Percentiles rank a stretch among this genome's conserved stretches.
phyloP scores from a whole-genome alignment of 1,140 invertebrate species.

The Papilio machaon region DNA sequence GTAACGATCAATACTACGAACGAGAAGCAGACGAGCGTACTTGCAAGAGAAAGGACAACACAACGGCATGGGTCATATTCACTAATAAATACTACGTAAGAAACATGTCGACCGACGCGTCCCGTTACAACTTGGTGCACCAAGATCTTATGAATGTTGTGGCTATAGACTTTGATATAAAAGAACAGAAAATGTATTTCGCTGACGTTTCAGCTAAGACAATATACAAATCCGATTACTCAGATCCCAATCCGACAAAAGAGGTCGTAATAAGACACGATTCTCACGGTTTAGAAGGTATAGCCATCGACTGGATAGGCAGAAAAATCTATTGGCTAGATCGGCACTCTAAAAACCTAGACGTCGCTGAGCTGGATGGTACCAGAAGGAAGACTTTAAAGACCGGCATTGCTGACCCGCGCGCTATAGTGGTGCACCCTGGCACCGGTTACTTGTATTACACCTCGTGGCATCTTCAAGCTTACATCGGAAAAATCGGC shows the following conservation, averaged over 20 bases:
- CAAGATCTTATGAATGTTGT: slow-evolving; percentile 98
- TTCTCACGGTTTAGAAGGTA: slow-evolving; percentile 97
- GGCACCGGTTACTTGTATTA: slow-evolving; percentile 97
- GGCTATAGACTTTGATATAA: slow-evolving; percentile 95
- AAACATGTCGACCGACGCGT: slow-evolving; percentile 96
- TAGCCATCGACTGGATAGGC: slow-evolving; percentile 98
- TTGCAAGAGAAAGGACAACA: slow-evolving; percentile 93
- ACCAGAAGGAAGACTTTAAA: slow-evolving; percentile 94
- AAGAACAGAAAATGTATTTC: slow-evolving; percentile 94
- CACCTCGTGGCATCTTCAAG: slow-evolving; percentile 97
- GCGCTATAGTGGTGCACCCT: slow-evolving; percentile 97
- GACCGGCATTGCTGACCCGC: slow-evolving; percentile 93
- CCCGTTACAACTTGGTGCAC: slow-evolving; percentile 93
- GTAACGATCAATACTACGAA: slow-evolving; percentile 96
- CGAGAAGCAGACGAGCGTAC: slow-evolving; percentile 92
- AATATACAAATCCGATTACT: slow-evolving; percentile 89
- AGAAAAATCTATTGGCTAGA: slow-evolving; percentile 99
- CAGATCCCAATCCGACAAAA: slow-evolving; percentile 79
- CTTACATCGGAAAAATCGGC: slow-evolving; percentile 98
- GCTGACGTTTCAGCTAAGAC: slow-evolving; percentile 97
- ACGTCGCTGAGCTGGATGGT: slow-evolving; percentile 96
- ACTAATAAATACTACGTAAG: slow-evolving; percentile 99
- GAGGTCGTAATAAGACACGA: slow-evolving; percentile 96
- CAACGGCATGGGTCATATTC: slow-evolving; percentile 96
- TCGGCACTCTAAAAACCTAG: slow-evolving; percentile 95